These are phyloP conservation scores for Actinia tenebrosa DNA, from an alignment of 64 coral and sea anemone genomes.

Conservation along the genomic window DNA sequence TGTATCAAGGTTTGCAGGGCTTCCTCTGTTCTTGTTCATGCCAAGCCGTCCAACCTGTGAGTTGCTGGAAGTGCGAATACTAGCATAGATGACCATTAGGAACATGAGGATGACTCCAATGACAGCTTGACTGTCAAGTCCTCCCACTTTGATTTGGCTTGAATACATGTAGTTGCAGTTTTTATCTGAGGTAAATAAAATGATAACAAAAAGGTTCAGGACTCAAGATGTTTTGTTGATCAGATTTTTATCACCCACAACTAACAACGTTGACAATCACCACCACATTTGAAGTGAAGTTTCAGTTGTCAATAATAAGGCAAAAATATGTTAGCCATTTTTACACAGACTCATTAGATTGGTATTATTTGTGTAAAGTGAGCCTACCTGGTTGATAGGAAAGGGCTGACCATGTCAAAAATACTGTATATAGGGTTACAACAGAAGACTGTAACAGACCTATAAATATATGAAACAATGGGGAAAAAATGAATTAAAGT, in stretches of 20 bases:
- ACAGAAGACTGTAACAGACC: constrained; percentile 82
- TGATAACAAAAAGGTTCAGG: no score
- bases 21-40: not conserved
- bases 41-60: constrained; percentile 72
- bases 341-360: no score
- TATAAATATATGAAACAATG: not conserved
- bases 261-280: no score
- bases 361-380: not conserved
- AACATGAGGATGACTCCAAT: constrained; percentile 84
- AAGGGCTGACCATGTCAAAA: constrained; percentile 79
- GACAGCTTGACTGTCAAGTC: constrained; percentile 71
- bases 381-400: constrained; percentile 66
- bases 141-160: not conserved
- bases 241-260: no score
- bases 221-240: no score
- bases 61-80: constrained; percentile 63
- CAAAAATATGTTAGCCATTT: not conserved
- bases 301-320: no score
- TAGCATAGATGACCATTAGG: constrained; percentile 84
- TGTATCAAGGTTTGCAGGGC: not conserved
- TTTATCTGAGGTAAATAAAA: not conserved
- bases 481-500: no score
- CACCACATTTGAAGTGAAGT: no score
- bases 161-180: not conserved
- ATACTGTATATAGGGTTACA: constrained; percentile 70